phyloP scores from a whole-genome alignment of 2,797 vertebrate species.

The Coilia nasus region DNA sequence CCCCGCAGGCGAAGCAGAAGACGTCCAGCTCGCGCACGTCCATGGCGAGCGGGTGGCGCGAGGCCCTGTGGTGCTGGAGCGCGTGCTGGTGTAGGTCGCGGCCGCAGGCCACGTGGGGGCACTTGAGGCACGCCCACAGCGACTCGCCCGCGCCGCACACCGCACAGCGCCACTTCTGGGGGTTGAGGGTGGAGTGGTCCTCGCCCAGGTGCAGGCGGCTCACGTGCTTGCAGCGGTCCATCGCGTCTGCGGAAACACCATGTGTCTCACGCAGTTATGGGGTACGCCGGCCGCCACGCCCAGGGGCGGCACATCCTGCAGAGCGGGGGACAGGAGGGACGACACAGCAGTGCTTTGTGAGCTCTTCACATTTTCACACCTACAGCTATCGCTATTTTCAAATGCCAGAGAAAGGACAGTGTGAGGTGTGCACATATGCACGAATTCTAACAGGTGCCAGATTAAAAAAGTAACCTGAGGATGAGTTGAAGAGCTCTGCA shows the following conservation, averaged over 20 bases:
- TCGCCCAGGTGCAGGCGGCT: slow-evolving; percentile 94
- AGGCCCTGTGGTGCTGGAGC: slow-evolving; percentile 90
- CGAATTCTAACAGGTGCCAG: too few relatives aligned
- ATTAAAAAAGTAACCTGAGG: too few relatives aligned
- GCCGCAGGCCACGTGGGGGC: slow-evolving; percentile 95
- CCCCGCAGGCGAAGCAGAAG: slow-evolving; percentile 94
- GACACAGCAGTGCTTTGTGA: too few relatives aligned
- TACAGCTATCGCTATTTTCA: too few relatives aligned
- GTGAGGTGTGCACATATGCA: too few relatives aligned
- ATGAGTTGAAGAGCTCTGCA: too few relatives aligned
- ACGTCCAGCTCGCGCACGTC: slow-evolving; percentile 95
- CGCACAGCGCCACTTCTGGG: slow-evolving; percentile 95
- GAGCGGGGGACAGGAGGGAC: not conserved
- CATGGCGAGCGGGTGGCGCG: slow-evolving; percentile 91
- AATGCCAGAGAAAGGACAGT: too few relatives aligned
- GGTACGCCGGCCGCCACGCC: slow-evolving; percentile 62
- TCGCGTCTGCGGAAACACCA: slow-evolving; percentile 78
- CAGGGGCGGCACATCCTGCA: slow-evolving; percentile 69
- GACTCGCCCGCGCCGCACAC: slow-evolving; percentile 94
- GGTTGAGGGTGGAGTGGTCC: slow-evolving; percentile 97
- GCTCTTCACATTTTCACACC: too few relatives aligned
- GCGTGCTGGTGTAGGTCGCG: slow-evolving; percentile 95
- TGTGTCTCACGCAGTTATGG: slow-evolving; percentile 76
- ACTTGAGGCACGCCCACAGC: slow-evolving; percentile 97
- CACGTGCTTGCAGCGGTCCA: slow-evolving; percentile 99